Evolutionary conservation across 2,888 invertebrate species (phyloP).

Genomic region (Priocnemis perturbator): DNA sequence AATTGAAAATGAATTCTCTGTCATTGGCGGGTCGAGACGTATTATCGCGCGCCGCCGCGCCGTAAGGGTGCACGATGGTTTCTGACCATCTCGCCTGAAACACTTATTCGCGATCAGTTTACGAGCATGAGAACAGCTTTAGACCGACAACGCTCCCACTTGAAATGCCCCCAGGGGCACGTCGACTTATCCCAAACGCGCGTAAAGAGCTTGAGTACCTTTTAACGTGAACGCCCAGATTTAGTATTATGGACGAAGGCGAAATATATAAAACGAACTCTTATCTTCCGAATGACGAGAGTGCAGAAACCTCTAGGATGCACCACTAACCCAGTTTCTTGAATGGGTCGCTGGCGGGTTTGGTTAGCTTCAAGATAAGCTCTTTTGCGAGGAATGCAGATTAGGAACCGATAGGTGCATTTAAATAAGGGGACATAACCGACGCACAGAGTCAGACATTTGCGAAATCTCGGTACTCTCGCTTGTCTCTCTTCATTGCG

Average conservation of each 20-base stretch:
- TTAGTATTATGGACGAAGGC: conserved; percentile 7
- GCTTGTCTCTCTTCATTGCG: too few species aligned
- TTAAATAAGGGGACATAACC: conserved; percentile 3
- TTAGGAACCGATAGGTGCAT: conserved; percentile 38
- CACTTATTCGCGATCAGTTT: too few species aligned
- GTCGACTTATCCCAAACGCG: not conserved
- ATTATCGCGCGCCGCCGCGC: too few species aligned
- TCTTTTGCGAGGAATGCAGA: conserved; percentile 52
- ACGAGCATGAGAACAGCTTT: too few species aligned
- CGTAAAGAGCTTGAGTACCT: conserved; percentile 2
- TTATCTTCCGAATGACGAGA: conserved; percentile 15
- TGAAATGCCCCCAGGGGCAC: too few species aligned
- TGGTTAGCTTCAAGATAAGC: conserved; percentile 42
- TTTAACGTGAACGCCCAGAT: not conserved
- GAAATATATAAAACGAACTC: conserved; percentile 15
- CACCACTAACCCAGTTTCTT: conserved; percentile 33
- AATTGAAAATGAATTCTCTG: too few species aligned
- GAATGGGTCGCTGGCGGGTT: conserved; percentile 10
- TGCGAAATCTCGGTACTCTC: not conserved
- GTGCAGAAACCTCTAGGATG: conserved; percentile 12
- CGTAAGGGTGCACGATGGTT: too few species aligned
- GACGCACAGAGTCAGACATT: too few species aligned
- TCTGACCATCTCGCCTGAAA: too few species aligned
- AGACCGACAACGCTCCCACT: too few species aligned
- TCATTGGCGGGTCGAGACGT: too few species aligned